Percentiles rank a stretch among this genome's conserved stretches.
Conservation (phyloP, 2,888 invertebrate species). For the Ferrisia virgata region DNA sequence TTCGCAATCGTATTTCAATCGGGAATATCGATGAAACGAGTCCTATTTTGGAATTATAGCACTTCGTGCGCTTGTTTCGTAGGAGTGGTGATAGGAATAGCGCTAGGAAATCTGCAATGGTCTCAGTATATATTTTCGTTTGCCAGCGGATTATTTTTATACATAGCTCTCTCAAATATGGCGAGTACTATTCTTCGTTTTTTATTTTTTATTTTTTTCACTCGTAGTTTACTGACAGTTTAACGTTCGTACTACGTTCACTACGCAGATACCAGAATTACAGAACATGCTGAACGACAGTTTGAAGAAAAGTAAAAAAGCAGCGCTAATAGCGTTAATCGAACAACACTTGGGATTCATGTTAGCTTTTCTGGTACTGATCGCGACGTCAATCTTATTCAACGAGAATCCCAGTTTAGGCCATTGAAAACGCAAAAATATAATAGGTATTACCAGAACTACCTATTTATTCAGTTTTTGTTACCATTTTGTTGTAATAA, state of each 20-base stretch:
- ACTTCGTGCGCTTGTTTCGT: constrained; percentile 73
- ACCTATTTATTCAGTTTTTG: no score
- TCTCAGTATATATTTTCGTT: constrained; percentile 75
- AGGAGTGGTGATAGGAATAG: constrained; percentile 71
- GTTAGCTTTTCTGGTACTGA: constrained; percentile 13
- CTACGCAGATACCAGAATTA: constrained; percentile 56
- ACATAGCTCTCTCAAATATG: constrained; percentile 76
- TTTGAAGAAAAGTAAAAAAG: constrained; percentile 52
- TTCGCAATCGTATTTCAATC: constrained; percentile 75
- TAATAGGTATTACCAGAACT: background rate
- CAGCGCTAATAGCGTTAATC: constrained; percentile 53
- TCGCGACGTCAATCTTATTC: background rate
- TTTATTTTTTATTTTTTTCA: background rate
- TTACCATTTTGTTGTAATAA: no score
- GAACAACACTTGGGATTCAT: constrained; percentile 55
- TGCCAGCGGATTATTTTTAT: constrained; percentile 76
- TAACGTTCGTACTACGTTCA: background rate
- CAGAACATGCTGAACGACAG: constrained; percentile 55
- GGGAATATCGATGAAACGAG: constrained; percentile 69
- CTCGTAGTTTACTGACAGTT: background rate
- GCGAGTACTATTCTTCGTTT: constrained; percentile 53
- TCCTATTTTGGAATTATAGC: constrained; percentile 69
- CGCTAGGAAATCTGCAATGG: constrained; percentile 68
- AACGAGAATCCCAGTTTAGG: background rate
- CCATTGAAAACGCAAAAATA: background rate